phyloP scores from a whole-genome alignment of 2,888 invertebrate species.

The Gnatocerus cornutus region DNA sequence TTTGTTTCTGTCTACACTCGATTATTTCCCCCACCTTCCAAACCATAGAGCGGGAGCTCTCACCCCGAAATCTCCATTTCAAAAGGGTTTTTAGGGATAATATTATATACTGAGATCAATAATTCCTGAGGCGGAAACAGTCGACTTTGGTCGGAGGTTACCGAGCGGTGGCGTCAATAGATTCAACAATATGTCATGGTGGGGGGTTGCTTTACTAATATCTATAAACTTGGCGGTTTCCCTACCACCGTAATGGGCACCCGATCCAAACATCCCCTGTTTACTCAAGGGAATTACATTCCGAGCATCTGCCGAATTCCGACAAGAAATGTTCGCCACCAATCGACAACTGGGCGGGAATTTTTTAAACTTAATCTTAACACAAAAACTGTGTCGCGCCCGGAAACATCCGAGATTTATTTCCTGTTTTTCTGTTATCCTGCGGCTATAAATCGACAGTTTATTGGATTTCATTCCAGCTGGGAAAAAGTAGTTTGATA shows the following conservation, averaged over 20 bases:
- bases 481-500: slow-evolving; percentile 19
- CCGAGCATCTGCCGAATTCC: slow-evolving; percentile 26
- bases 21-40: slow-evolving; percentile 60
- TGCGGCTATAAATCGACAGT: slow-evolving; percentile 8
- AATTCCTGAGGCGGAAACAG: slow-evolving; percentile 55
- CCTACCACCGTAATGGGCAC: slow-evolving; percentile 40
- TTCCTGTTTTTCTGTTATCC: slow-evolving; percentile 9
- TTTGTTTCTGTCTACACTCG: slow-evolving; percentile 65
- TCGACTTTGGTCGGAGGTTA: slow-evolving; percentile 53
- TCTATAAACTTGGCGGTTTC: slow-evolving; percentile 50
- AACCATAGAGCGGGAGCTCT: slow-evolving; percentile 54
- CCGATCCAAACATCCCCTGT: slow-evolving; percentile 32
- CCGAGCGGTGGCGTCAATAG: slow-evolving; percentile 62
- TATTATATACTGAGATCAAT: slow-evolving; percentile 64
- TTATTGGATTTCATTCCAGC: slow-evolving; percentile 11
- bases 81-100: slow-evolving; percentile 69
- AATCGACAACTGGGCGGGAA: slow-evolving; percentile 13
- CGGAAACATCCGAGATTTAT: slow-evolving; percentile 1
- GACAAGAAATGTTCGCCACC: background rate
- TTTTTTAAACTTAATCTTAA: background rate
- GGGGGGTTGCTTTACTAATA: slow-evolving; percentile 52
- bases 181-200: slow-evolving; percentile 61
- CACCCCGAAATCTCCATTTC: slow-evolving; percentile 68
- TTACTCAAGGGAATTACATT: slow-evolving; percentile 39
- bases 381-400: background rate